These are phyloP conservation scores for Lonchura striata DNA, from an alignment of 2,113 vertebrate genomes.

Conservation along the genomic window DNA sequence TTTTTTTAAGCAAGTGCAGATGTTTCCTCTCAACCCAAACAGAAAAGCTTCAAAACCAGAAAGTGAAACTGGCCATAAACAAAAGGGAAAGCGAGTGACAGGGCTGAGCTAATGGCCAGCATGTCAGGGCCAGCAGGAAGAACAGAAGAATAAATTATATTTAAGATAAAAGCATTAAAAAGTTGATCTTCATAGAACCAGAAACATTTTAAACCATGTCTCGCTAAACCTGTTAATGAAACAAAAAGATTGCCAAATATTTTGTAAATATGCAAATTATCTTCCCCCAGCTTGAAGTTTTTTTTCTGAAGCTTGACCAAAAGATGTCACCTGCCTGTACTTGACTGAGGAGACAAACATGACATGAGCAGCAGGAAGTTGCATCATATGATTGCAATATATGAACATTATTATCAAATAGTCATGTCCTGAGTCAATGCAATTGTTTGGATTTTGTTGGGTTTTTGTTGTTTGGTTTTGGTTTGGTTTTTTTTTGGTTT, in stretches of 20 bases:
- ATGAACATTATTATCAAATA: slow-evolving; percentile 40
- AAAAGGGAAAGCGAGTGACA: slow-evolving; percentile 40
- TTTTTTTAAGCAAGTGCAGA: slow-evolving; percentile 46
- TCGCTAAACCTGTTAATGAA: neutral
- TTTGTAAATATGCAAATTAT: neutral
- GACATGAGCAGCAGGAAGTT: slow-evolving; percentile 43
- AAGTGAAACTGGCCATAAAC: slow-evolving; percentile 67
- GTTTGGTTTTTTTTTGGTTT: neutral
- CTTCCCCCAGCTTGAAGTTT: neutral
- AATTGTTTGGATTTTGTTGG: neutral
- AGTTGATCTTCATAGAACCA: neutral
- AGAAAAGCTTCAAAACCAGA: slow-evolving; percentile 56
- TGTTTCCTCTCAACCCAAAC: slow-evolving; percentile 62
- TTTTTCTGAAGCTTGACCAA: slow-evolving; percentile 17
- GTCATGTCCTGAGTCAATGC: slow-evolving; percentile 17
- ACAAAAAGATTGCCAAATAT: neutral
- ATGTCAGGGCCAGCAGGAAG: neutral
- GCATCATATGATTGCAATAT: slow-evolving; percentile 53
- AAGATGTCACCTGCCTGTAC: neutral
- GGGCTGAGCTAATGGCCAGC: neutral
- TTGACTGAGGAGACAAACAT: slow-evolving; percentile 35
- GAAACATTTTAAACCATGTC: neutral
- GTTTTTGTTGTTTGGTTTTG: neutral
- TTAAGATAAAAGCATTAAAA: neutral
- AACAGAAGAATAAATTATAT: neutral